phyloP scores from a whole-genome alignment of 2,888 invertebrate genomes.

The Abscondita cerata region DNA sequence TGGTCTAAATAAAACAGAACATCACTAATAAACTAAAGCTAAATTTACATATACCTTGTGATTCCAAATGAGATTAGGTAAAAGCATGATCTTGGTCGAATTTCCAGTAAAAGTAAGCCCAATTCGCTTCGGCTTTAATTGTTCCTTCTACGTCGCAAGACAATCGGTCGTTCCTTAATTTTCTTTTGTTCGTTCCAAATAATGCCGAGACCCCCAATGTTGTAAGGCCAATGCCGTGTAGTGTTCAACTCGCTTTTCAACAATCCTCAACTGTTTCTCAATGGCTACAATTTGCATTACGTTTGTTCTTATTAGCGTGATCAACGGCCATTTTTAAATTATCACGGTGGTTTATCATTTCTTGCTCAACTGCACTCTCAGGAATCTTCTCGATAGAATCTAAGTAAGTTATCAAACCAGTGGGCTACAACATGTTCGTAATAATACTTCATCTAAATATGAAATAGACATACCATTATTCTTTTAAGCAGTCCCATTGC shows the following conservation, averaged over 20 bases:
- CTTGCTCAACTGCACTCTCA: conserved; percentile 72
- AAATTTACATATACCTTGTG: conserved; percentile 73
- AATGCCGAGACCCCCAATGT: conserved; percentile 76
- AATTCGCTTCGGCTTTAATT: conserved; percentile 89
- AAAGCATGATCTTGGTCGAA: conserved; percentile 92
- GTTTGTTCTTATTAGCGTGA: conserved; percentile 71
- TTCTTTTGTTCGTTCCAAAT: conserved; percentile 65
- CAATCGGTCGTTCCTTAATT: conserved; percentile 83
- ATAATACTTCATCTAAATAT: neutral
- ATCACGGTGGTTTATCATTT: conserved; percentile 81
- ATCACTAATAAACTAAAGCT: too few species aligned
- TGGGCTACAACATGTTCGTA: conserved; percentile 69
- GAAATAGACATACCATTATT: conserved; percentile 73
- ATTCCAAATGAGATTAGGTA: conserved; percentile 99
- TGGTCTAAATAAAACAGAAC: conserved; percentile 64
- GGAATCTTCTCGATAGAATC: conserved; percentile 89
- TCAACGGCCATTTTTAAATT: conserved; percentile 94
- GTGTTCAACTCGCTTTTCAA: conserved; percentile 83
- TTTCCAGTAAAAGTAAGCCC: conserved; percentile 94
- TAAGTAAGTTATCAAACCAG: conserved; percentile 87
- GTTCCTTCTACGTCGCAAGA: conserved; percentile 86
- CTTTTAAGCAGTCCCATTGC: conserved; percentile 86
- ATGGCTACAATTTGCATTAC: conserved; percentile 75
- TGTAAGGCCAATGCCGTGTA: conserved; percentile 70
- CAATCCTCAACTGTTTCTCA: conserved; percentile 74